Evolutionary conservation across 2,888 invertebrate genomes (phyloP).

Genomic region (Apamea anceps): DNA sequence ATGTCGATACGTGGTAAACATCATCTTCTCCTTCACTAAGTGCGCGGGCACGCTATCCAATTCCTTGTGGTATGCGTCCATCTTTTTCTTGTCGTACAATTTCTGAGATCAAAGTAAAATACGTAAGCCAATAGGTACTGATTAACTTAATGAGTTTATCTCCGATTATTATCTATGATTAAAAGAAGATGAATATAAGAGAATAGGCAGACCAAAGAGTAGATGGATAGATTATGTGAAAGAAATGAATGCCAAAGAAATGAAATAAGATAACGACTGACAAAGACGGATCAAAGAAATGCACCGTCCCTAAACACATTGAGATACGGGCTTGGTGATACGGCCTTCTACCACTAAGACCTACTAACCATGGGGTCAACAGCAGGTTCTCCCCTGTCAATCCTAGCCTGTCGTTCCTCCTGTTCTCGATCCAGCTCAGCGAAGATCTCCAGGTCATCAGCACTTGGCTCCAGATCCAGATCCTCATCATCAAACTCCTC

Average conservation of each 20-base stretch:
- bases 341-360: neutral
- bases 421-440: conserved; percentile 83
- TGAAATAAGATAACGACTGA: neutral
- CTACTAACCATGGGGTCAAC: conserved; percentile 84
- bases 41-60: conserved; percentile 78
- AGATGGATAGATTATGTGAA: neutral
- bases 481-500: conserved; percentile 69
- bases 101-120: conserved; percentile 73
- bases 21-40: conserved; percentile 70
- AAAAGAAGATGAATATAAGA: neutral
- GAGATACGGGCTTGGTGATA: neutral
- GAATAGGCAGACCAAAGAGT: neutral
- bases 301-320: neutral
- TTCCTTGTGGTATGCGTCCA: conserved; percentile 80
- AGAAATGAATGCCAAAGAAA: neutral
- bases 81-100: conserved; percentile 81
- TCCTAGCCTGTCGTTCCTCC: conserved; percentile 81
- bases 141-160: neutral
- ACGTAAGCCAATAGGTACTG: neutral
- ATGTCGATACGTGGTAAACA: conserved; percentile 77
- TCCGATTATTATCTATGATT: too few species aligned
- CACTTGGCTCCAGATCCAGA: conserved; percentile 80
- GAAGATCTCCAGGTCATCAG: conserved; percentile 85
- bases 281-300: neutral
- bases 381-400: conserved; percentile 85